phyloP scores from a whole-genome alignment of 2,888 invertebrate genomes.

The Uloborus plumipes region DNA sequence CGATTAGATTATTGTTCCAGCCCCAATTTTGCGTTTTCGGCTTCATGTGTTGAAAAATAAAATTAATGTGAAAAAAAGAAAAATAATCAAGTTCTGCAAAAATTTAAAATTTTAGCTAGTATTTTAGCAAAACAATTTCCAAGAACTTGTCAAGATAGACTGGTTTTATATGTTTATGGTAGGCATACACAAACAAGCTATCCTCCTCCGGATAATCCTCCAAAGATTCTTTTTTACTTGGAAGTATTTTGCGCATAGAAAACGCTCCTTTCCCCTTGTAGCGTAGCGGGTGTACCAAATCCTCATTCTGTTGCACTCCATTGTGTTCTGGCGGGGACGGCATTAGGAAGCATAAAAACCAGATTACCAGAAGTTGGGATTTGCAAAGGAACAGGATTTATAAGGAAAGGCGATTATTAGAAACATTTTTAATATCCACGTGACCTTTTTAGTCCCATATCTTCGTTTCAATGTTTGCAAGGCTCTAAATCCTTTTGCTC shows the following conservation, averaged over 20 bases:
- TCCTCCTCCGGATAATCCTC: conserved; percentile 52
- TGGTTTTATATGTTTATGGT: conserved; percentile 51
- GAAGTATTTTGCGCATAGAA: conserved; percentile 12
- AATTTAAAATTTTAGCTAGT: no score
- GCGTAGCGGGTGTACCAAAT: conserved; percentile 30
- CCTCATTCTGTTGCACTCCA: conserved; percentile 46
- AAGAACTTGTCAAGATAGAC: conserved; percentile 30
- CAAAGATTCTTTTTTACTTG: conserved; percentile 44
- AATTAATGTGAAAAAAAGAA: no score
- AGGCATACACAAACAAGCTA: conserved; percentile 51
- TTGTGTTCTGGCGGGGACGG: conserved; percentile 48
- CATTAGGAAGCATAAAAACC: conserved; percentile 61
- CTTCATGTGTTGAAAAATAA: no score
- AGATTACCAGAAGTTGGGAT: conserved; percentile 60
- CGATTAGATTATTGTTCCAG: no score
- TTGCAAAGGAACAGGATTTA: conserved; percentile 58
- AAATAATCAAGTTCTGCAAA: no score
- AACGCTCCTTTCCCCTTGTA: conserved; percentile 14
- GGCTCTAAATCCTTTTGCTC: conserved; percentile 51
- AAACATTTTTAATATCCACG: conserved; percentile 64
- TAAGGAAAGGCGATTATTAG: conserved; percentile 62
- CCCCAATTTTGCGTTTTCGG: no score
- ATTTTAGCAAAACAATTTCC: conserved; percentile 26
- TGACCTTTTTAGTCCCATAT: conserved; percentile 50
- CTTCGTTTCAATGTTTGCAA: conserved; percentile 25